Base-by-base conservation (phyloP, 2,888 invertebrate species). In the Harpagoxenus sublaevis region DNA sequence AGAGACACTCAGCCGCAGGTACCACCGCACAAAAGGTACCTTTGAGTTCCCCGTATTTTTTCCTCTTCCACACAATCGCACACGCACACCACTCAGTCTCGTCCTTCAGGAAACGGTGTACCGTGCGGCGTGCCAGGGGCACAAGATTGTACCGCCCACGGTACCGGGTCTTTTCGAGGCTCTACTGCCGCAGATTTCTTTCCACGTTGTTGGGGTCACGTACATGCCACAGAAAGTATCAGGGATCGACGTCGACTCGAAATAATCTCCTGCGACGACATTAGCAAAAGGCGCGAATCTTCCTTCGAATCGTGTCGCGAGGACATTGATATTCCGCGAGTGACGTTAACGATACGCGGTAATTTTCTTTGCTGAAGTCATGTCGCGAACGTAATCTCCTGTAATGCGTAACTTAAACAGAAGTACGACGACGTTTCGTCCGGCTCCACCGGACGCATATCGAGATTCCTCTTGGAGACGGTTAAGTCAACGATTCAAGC, bases 201-300 rank as follows among this genome's bases (percentile, higher is more conserved):
- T 60, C 79, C 79, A 75, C 79, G 79, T 55, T 31, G 78, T 74
- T 81, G 45, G 60, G 60, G 79, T 81, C 79, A 81, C 77, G 45
- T 70, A 81, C 79, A 81, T 81, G 75, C 79, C 60, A 81, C 75
- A 60, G 39, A 51, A 51, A 51, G 28, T 73, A 60, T 81, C 79
- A 31, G 60, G 35, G 28, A 51, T 48, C 48, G 75, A 75, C 39
- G 55, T 31, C 23, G 53, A 23, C 23, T 42, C 23, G 48, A 60
- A 74, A 39, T 35, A 18, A 60, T 35, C 75, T 31, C n/a, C 60
- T 23, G 35, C 77, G 60, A 55, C 23, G 23, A 35, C 79, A 75
- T 75, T 74, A 55, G 57, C 74, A 8, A 74, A 10, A 48, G 23
- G 35, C 35, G 45, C 45, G 75, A 35, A 23, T 79, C 23, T n/a